A percentile compares a stretch with the other conserved stretches of the same genome.
phyloP scores from a whole-genome alignment of 2,888 invertebrate species.

The Theodoxus fluviatilis region DNA sequence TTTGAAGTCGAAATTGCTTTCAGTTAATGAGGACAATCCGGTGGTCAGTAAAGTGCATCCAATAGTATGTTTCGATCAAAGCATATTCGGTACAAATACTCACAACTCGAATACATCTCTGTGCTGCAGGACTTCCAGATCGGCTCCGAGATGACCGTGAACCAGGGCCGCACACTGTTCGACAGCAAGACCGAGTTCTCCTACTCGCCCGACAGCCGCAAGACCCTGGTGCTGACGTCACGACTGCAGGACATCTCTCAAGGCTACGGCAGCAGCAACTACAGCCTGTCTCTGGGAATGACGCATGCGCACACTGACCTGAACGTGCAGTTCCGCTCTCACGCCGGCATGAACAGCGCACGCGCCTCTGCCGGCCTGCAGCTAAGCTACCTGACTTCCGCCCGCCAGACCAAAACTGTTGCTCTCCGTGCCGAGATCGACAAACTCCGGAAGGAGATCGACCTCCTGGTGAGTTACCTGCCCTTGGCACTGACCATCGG shows the following conservation, averaged over 20 bases:
- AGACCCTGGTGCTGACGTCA: slow-evolving; percentile 45
- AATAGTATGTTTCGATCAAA: too few species aligned
- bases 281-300: slow-evolving; percentile 40
- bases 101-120: too few species aligned
- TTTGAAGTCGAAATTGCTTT: too few species aligned
- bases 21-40: too few species aligned
- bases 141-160: slow-evolving; percentile 38
- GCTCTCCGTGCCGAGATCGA: slow-evolving; percentile 48
- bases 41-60: too few species aligned
- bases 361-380: slow-evolving; percentile 39
- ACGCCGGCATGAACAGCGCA: slow-evolving; percentile 35
- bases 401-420: slow-evolving; percentile 40
- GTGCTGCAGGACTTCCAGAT: slow-evolving; percentile 42
- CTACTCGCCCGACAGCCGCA: slow-evolving; percentile 44
- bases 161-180: slow-evolving; percentile 37
- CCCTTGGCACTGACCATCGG: too few species aligned
- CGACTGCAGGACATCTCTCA: slow-evolving; percentile 33
- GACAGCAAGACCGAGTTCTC: slow-evolving; percentile 47
- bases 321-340: slow-evolving; percentile 44
- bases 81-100: not conserved
- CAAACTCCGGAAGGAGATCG: slow-evolving; percentile 38
- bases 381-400: slow-evolving; percentile 42
- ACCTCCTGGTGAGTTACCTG: slow-evolving; percentile 43
- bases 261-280: slow-evolving; percentile 32
- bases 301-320: slow-evolving; percentile 50